Evolutionary conservation across 2,888 invertebrate genomes (phyloP), one percentile per base, ranked within the genome.

Genomic region (Biston betularia): DNA sequence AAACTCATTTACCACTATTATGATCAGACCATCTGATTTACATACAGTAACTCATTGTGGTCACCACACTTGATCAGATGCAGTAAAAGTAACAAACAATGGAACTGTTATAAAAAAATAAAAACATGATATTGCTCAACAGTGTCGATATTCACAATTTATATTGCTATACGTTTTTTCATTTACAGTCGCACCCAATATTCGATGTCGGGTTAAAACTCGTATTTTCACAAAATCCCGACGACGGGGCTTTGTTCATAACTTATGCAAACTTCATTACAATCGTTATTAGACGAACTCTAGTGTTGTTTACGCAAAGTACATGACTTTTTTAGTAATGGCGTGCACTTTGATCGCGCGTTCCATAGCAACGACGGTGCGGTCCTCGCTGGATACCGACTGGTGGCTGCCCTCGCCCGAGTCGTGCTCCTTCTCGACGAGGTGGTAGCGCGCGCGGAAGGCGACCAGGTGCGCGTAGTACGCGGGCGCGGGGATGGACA

Each of bases 251-350:
- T 48, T 46, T 7, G 10, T 38, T 58, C 40, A 38, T 33, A 14
- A 35, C 9, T 42, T 44, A 14, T 54, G 42, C 40, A 12, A 54
- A 4, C 15, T 53, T 15, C 38, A 38, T 38, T 38, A 38, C 6
- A 42, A 42, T 42, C 42, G 33, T 34, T 12, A 49, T 0, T 12
- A 6, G 33, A 49, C 46, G 7, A 33, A n/a, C 34, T 1, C 6
- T 7, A 5, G 34, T 15, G 24, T 46, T 15, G 24, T 46, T 70
- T 69, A 99, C 89, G 99, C 99, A 94, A 99, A 99, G 95, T 99
- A 99, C 99, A 99, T 99, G 89, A 99, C 99, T 95, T 99, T 98
- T 94, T 99, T 99, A 85, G 99, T 99, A 93, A 99, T 99, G 44
- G 99, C 98, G 94, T 99, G 99, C 69, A 99, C 99, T 44, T 99